Percentiles rank a stretch among this genome's conserved stretches.
These are phyloP conservation scores for Antheraea assamensis DNA, from an alignment of 2,888 invertebrate genomes.

Conservation along the genomic window DNA sequence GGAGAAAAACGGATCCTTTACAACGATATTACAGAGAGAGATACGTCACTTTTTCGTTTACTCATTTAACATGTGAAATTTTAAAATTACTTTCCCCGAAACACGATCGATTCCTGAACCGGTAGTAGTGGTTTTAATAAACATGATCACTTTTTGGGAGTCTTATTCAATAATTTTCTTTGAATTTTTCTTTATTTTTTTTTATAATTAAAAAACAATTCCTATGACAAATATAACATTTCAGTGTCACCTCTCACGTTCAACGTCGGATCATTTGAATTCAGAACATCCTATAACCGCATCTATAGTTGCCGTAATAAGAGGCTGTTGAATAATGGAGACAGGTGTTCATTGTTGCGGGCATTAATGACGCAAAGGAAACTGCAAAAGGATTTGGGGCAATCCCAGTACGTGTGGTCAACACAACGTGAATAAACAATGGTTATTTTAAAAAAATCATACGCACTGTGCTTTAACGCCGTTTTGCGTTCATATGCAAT, in stretches of 20 bases:
- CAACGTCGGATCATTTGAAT: not conserved
- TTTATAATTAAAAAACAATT: not conserved
- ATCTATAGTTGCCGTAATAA: not conserved
- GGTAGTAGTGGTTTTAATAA: not conserved
- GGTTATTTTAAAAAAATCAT: not conserved
- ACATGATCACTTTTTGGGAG: not conserved
- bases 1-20: not conserved
- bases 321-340: conserved; percentile 7
- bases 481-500: not conserved
- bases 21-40: not conserved
- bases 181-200: not conserved
- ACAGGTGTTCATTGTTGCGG: not conserved
- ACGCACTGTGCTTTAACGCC: conserved; percentile 4
- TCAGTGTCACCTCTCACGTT: not conserved
- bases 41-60: not conserved
- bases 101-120: not conserved
- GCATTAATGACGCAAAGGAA: conserved; percentile 15
- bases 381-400: conserved; percentile 10
- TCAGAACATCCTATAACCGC: not conserved
- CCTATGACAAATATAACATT: not conserved
- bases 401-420: conserved; percentile 17
- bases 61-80: too few species aligned
- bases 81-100: not conserved
- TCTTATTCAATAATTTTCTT: not conserved
- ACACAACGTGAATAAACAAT: conserved; percentile 21